These are phyloP conservation scores for Genyomyrus donnyi DNA, from an alignment of 2,113 vertebrate species.

Conservation along the genomic window DNA sequence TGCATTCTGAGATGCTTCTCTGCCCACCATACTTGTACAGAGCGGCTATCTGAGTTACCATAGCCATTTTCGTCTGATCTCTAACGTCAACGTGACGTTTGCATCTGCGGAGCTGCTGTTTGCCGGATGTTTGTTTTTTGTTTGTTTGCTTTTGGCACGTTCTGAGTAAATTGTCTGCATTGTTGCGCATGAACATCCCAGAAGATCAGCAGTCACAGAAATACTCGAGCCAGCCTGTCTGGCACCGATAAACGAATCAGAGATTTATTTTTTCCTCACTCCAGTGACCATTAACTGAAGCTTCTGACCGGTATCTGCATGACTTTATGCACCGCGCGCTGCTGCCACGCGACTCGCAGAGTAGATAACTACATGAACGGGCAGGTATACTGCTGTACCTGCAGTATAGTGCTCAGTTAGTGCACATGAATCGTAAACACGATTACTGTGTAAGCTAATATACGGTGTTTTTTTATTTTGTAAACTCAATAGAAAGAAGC, in stretches of 20 bases:
- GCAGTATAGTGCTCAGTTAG: neutral
- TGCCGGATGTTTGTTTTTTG: neutral
- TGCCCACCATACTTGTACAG: neutral
- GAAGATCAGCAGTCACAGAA: neutral
- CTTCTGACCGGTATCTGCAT: neutral
- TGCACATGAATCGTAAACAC: neutral
- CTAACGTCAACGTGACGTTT: neutral
- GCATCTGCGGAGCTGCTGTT: neutral
- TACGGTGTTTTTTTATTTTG: neutral
- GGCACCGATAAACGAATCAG: neutral
- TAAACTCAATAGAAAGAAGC: neutral
- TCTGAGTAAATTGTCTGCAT: neutral
- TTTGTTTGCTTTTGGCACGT: neutral
- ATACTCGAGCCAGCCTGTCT: neutral
- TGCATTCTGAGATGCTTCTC: neutral
- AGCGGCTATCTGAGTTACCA: neutral
- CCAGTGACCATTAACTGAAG: neutral
- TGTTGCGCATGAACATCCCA: neutral
- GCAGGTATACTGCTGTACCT: neutral
- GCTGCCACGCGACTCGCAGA: neutral
- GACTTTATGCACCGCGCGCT: neutral
- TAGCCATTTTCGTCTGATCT: neutral
- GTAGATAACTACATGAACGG: neutral
- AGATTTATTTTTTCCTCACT: neutral
- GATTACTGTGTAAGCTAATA: neutral